Percentiles rank a stretch among this genome's conserved stretches.
These are phyloP conservation scores for Atherinomorus stipes DNA, from an alignment of 2,113 vertebrate species.

Conservation along the genomic window DNA sequence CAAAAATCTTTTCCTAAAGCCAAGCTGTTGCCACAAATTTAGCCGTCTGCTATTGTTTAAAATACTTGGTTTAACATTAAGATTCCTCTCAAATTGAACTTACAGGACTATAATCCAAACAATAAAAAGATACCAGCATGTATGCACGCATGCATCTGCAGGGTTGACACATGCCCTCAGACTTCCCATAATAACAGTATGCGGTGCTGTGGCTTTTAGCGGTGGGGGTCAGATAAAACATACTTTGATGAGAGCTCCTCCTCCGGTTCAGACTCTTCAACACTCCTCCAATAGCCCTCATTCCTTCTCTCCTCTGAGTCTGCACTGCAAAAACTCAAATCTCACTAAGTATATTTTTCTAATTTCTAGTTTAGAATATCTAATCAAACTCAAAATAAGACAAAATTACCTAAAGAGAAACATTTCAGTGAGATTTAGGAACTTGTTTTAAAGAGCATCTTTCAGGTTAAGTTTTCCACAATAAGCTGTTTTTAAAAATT, in stretches of 20 bases:
- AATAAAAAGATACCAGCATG: slow-evolving; percentile 12
- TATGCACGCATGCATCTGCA: slow-evolving; percentile 18
- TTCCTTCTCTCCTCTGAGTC: slow-evolving; percentile 17
- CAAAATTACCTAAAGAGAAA: too few relatives aligned
- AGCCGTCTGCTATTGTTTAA: slow-evolving; percentile 5
- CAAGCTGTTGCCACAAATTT: slow-evolving; percentile 18
- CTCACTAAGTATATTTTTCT: too few relatives aligned
- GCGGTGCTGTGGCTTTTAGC: slow-evolving; percentile 61
- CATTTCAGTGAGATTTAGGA: too few relatives aligned
- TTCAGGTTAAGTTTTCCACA: too few relatives aligned
- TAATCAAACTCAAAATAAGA: too few relatives aligned
- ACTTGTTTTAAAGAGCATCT: too few relatives aligned
- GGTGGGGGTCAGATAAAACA: slow-evolving; percentile 66
- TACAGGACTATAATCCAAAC: background rate
- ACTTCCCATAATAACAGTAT: slow-evolving; percentile 53
- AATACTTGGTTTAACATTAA: background rate
- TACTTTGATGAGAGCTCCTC: slow-evolving; percentile 44
- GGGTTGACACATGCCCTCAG: slow-evolving; percentile 32
- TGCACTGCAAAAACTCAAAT: too few relatives aligned
- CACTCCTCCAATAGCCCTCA: slow-evolving; percentile 10
- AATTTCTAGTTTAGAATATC: too few relatives aligned
- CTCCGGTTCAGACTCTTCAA: slow-evolving; percentile 41
- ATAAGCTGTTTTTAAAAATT: too few relatives aligned
- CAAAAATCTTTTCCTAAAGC: background rate
- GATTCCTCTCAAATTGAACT: slow-evolving; percentile 10